Base-by-base conservation (phyloP, 2,888 invertebrate species). In the Serrognathus titanus region DNA sequence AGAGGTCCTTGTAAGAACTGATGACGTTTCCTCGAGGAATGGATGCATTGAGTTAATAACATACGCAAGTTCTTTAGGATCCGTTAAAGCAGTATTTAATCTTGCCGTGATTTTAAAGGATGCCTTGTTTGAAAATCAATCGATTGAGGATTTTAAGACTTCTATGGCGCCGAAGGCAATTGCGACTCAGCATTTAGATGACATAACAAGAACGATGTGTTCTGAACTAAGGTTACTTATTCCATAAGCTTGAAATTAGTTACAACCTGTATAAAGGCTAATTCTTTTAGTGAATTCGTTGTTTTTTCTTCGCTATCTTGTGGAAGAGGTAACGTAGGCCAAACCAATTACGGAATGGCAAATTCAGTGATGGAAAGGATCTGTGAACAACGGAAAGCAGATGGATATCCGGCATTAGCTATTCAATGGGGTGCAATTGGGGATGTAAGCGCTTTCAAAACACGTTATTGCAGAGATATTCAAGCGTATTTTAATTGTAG, bases 261-360 rank as follows among this genome's bases (percentile, higher is more conserved):
- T 3, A 16, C 3, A 16, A 2, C 16, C 16, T 16, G 13, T 16
- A 4, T 16, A 8, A 4, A 39, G 8, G 4, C 38, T 9, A 36
- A 4, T 35, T 40, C 10, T 60, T 59, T 39, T 65, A 81, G 85
- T 69, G 83, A 89, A 78, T 95, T 95, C 74, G 92, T 95, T 0
- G 86, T 90, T n/a, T 95, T 94, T 79, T 94, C 94, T 0, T 94
- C 93, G 16, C 90, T 94, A 9, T 88, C 90, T 0, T 92, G 93
- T 72, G 94, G 94, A 11, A 84, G 93, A n/a, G 94, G 95, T 64
- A 94, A 94, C 76, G 87, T 88, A 4, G 94, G 94, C 1, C 94
- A 95, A 78, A 87, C 90, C 12, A 93, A 92, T 79, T 94, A 94
- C 73, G 94, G 92, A 36, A 87, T 89, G 80, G 88, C 92, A 43